Evolutionary conservation across 2,113 vertebrate genomes (phyloP).

Genomic region (Ictalurus punctatus): DNA sequence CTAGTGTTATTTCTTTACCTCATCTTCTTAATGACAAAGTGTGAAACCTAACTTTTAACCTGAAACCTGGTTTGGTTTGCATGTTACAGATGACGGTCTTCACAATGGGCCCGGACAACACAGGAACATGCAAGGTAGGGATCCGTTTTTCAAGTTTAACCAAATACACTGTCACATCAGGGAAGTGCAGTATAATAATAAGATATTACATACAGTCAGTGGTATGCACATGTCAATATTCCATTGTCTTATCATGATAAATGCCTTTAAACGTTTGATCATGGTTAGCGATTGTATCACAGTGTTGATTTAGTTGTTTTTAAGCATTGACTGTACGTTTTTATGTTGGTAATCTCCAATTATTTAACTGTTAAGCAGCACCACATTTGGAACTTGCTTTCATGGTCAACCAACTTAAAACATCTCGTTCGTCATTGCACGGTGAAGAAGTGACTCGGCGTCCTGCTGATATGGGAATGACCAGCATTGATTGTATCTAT

Average conservation of each 20-base stretch:
- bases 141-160: not conserved
- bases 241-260: not conserved
- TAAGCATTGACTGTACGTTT: not conserved
- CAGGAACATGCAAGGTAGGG: constrained; percentile 74
- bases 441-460: not conserved
- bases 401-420: not conserved
- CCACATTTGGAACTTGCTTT: not conserved
- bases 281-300: not conserved
- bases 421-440: not conserved
- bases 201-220: not conserved
- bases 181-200: not conserved
- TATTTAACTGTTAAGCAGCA: not conserved
- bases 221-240: not conserved
- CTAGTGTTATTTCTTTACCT: not conserved
- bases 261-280: not conserved
- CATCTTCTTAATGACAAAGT: not conserved
- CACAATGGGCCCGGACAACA: constrained; percentile 75
- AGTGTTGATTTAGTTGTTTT: not conserved
- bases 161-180: not conserved
- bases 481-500: not conserved
- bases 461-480: not conserved
- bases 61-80: constrained; percentile 1
- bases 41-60: not conserved
- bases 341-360: not conserved
- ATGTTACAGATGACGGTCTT: constrained; percentile 71